Evolutionary conservation across 2,888 invertebrate species (phyloP), one percentile per base, ranked within the genome.

Genomic region (Bellardia bayeri): DNA sequence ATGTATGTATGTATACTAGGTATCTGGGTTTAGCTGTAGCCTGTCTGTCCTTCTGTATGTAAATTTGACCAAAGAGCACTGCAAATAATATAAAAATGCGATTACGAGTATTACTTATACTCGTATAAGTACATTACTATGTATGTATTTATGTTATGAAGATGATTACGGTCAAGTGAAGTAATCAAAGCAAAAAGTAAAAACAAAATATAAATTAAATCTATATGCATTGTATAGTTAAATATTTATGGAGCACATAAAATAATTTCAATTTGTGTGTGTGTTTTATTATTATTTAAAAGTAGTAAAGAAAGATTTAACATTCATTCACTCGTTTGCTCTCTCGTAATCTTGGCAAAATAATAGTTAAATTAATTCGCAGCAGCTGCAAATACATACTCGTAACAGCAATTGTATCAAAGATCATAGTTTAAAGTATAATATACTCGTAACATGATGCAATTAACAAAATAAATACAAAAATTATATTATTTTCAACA

Each of bases 371-470:
- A 80, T 71, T 79, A 71, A 14, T 61, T 63, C 9, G 33, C 66
- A 61, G 56, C 64, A 68, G 45, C 64, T 51, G 16, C 54, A 75
- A 58, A 45, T 16, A 30, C 7, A 30, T 69, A 30, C 14, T 78
- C 37, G n/a, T 56, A 33, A 56, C 7, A 61, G 16, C 13, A 66
- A 23, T 16, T 40, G 75, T 49, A 68, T 23, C 75, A 85, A 76
- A 85, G 85, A 83, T 88, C 80, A 88, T 30, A 80, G 85, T 83
- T 83, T 85, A 78, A 83, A 82, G 85, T 82, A 75, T 82, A 66
- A 85, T 45, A 51, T 78, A 23, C 23, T 23, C 23, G 1, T 23
- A 82, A 78, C 51, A 58, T 72, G 71, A 72, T 71, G 51, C 63
- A 91, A 86, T 68, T 82, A 68, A 68, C 14, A 75, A 85, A 58